Evolutionary conservation across 37 sponge, comb jelly and placozoan genomes (phyloP).

Genomic region (Chondrilla cf. caribensis): DNA sequence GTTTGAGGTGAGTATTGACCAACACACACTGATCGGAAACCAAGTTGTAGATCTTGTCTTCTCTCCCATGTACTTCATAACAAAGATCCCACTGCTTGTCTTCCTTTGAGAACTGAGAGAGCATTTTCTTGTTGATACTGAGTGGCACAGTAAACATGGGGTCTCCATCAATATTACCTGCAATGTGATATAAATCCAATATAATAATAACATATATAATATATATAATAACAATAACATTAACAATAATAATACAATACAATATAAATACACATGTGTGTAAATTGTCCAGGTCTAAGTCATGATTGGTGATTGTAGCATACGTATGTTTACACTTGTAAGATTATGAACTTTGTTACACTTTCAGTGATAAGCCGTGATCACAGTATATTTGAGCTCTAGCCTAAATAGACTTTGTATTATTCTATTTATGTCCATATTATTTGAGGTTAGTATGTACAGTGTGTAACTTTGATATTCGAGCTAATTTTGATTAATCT

Average conservation of each 20-base stretch:
- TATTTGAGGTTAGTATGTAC: too few relatives aligned
- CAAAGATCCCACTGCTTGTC: constrained; percentile 29
- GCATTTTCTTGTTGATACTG: background rate
- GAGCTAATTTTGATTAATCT: too few relatives aligned
- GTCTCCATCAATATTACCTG: constrained; percentile 15
- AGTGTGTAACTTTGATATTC: too few relatives aligned
- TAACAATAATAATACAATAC: too few relatives aligned
- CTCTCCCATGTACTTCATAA: constrained; percentile 57
- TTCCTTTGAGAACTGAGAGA: background rate
- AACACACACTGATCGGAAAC: constrained; percentile 59
- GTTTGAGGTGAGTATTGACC: constrained; percentile 53
- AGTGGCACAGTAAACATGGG: constrained; percentile 19
- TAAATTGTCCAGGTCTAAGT: background rate
- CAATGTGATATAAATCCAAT: background rate
- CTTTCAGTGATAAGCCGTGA: too few relatives aligned
- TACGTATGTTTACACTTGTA: too few relatives aligned
- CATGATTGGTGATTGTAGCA: background rate
- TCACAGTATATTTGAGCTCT: too few relatives aligned
- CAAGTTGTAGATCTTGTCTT: constrained; percentile 41
- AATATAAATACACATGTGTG: background rate
- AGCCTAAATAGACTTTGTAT: too few relatives aligned
- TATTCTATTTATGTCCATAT: too few relatives aligned
- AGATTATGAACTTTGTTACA: too few relatives aligned
- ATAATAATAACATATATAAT: too few relatives aligned
- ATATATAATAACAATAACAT: too few relatives aligned